These are phyloP conservation scores for Zoanthus solanderi DNA, from an alignment of 92 coral and sea anemone genomes.

Conservation along the genomic window DNA sequence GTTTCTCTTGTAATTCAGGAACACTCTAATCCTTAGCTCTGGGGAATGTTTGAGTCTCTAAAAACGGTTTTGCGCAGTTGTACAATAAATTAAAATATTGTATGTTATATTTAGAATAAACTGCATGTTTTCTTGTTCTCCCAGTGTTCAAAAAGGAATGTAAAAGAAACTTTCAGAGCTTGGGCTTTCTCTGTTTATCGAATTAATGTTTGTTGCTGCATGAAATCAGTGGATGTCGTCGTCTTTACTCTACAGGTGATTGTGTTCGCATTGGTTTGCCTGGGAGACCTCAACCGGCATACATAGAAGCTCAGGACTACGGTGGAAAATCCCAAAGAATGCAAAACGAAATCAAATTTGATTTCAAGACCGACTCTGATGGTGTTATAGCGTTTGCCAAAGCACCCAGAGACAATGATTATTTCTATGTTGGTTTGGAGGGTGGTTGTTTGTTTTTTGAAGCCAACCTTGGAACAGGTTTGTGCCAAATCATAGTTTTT, in stretches of 20 bases:
- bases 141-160: no score
- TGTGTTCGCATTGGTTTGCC: slow-evolving; percentile 23
- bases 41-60: no score
- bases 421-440: slow-evolving; percentile 53
- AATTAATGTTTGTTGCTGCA: no score
- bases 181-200: no score
- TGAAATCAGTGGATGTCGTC: no score
- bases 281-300: not conserved
- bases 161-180: no score
- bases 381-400: slow-evolving; percentile 59
- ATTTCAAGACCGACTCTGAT: slow-evolving; percentile 56
- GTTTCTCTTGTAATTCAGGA: no score
- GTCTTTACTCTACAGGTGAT: not conserved
- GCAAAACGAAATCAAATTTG: slow-evolving; percentile 59
- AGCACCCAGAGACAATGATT: slow-evolving; percentile 49
- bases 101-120: no score
- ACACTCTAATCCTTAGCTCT: no score
- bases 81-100: no score
- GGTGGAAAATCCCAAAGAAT: slow-evolving; percentile 31
- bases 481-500: not conserved
- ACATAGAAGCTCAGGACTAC: slow-evolving; percentile 35
- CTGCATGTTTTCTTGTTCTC: no score
- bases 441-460: slow-evolving; percentile 59
- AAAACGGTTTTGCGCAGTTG: no score
- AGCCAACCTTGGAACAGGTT: slow-evolving; percentile 65